A percentile compares a stretch with the other conserved stretches of the same genome.
Evolutionary conservation across 2,888 invertebrate species (phyloP).

Genomic region (Pollenia griseotomentosa): DNA sequence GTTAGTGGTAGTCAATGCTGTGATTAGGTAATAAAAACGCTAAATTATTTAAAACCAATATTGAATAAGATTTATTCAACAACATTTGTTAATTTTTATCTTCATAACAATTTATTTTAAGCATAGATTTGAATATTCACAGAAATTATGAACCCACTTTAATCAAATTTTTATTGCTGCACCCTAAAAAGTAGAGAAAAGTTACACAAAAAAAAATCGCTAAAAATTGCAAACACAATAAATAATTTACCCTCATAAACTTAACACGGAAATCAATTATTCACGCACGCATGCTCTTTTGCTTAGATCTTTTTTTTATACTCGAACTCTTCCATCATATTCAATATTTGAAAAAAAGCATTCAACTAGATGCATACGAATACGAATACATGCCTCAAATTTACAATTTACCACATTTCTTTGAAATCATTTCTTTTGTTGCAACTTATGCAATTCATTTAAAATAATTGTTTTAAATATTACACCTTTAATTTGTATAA

Average conservation of each 20-base stretch:
- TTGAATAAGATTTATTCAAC: no score
- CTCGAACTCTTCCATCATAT: slow-evolving; percentile 43
- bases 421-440: slow-evolving; percentile 38
- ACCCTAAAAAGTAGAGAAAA: background rate
- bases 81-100: no score
- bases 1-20: background rate
- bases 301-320: slow-evolving; percentile 9
- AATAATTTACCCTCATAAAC: slow-evolving; percentile 44
- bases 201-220: background rate
- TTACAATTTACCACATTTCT: slow-evolving; percentile 29
- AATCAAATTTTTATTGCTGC: background rate
- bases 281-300: slow-evolving; percentile 69
- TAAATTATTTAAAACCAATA: background rate
- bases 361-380: background rate
- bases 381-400: background rate
- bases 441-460: slow-evolving; percentile 52
- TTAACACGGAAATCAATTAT: slow-evolving; percentile 63
- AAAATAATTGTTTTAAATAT: slow-evolving; percentile 54
- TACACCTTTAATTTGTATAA: slow-evolving; percentile 66
- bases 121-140: no score
- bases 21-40: background rate
- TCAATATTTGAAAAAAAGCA: slow-evolving; percentile 22
- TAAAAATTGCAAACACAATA: background rate
- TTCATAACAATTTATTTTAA: no score
- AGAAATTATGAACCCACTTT: no score